Base-by-base conservation (phyloP, 2,888 invertebrate species). In the Clitarchus hookeri region DNA sequence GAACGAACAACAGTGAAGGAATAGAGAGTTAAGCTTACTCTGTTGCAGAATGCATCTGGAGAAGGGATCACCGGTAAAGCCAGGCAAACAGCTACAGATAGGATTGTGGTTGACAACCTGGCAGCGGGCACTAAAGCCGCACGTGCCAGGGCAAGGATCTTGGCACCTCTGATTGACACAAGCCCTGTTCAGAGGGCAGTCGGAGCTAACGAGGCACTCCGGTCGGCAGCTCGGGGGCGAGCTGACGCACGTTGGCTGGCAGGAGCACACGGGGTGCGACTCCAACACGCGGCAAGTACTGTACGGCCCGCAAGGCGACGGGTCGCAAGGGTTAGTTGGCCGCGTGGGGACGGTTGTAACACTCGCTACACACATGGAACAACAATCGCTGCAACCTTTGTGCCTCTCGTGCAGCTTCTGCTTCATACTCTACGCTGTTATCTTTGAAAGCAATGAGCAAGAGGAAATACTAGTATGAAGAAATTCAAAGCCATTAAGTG, bases 21-120 rank as follows among this genome's bases (percentile, higher is more conserved):
- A 48, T n/a, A 84, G 77, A 84, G n/a, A 88, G 87, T 83, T 88
- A 88, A 90, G 93, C 94, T 94, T 94, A 95, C 94, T 93, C 92
- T 93, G 93, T 90, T 93, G 93, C 90, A 92, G 90, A 89, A 92
- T 85, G 82, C 89, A 89, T 84, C 87, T 87, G 36, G 87, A 87
- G 86, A 90, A 90, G 53, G 91, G 90, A 89, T 91, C 90, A 36
- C 91, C 91, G 44, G 90, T 90, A 88, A 90, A 89, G 84, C 90
- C 90, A 53, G 89, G 89, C 27, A 90, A 89, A 86, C 92, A 92
- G 86, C 89, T 90, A 88, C 92, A 92, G 79, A 96, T 94, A 6
- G 96, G 96, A 90, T 95, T 96, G 90, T 97, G 97, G 90, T 95
- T 95, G 84, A 96, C 94, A 85, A 96, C 96, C 92, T 95, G 95